Evolutionary conservation across 2,113 vertebrate genomes (phyloP).

Genomic region (Phalacrocorax carbo): DNA sequence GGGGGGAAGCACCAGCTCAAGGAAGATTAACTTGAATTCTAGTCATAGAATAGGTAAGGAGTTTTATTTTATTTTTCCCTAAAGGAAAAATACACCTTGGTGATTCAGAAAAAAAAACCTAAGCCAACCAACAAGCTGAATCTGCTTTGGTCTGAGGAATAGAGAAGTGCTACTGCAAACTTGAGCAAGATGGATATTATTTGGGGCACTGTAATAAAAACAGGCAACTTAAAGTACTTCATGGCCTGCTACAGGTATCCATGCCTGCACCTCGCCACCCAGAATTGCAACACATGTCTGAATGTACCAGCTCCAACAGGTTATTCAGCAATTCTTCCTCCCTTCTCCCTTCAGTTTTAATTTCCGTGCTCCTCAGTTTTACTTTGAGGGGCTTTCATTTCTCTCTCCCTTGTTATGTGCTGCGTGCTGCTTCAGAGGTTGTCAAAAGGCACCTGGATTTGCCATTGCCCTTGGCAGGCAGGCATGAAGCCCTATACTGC

Average conservation of each 20-base stretch:
- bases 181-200: neutral
- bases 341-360: neutral
- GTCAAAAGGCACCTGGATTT: neutral
- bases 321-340: neutral
- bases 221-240: neutral
- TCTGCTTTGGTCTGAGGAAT: neutral
- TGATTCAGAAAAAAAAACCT: neutral
- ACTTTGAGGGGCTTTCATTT: neutral
- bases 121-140: neutral
- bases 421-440: neutral
- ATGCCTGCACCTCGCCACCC: neutral
- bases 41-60: neutral
- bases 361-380: neutral
- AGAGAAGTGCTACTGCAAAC: neutral
- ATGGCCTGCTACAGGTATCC: neutral
- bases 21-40: neutral
- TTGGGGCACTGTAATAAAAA: neutral
- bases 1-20: neutral
- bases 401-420: neutral
- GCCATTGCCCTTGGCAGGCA: neutral
- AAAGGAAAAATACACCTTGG: neutral
- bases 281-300: neutral
- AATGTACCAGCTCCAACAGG: neutral
- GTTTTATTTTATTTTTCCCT: neutral
- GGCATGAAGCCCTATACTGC: fast-evolving